Evolutionary conservation across 1,140 invertebrate species (phyloP).

Genomic region (Drosophila dunni): DNA sequence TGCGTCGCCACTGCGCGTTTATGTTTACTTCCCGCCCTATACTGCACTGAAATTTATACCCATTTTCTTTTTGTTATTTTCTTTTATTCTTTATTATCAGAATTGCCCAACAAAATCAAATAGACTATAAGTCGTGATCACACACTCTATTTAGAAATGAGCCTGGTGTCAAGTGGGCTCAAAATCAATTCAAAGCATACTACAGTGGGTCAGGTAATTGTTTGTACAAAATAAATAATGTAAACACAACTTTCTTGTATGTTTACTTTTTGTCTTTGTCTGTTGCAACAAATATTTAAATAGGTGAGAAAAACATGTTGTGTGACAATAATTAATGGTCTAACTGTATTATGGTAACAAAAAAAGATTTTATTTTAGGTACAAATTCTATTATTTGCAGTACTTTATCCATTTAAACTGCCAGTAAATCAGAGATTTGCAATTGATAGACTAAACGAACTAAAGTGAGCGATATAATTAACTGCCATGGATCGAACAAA

Average conservation of each 20-base stretch:
- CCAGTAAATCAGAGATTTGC: conserved; percentile 30
- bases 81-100: conserved; percentile 19
- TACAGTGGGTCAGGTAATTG: too few relatives aligned
- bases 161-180: conserved; percentile 26
- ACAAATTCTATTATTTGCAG: neutral
- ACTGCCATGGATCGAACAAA: conserved; percentile 13
- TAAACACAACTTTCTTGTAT: too few relatives aligned
- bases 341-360: too few relatives aligned
- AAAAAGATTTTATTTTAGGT: neutral
- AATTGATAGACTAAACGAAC: conserved; percentile 26
- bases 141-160: conserved; percentile 50
- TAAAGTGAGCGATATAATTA: conserved; percentile 13
- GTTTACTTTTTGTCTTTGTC: too few relatives aligned
- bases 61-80: conserved; percentile 27
- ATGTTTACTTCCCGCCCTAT: neutral
- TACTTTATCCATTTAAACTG: conserved; percentile 3
- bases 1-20: conserved; percentile 36
- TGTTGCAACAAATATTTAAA: too few relatives aligned
- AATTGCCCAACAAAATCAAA: conserved; percentile 48
- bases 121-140: conserved; percentile 61
- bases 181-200: conserved; percentile 17
- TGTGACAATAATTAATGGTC: too few relatives aligned
- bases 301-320: too few relatives aligned
- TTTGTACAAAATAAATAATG: too few relatives aligned
- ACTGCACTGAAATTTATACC: neutral